These are phyloP conservation scores for Myotis myotis DNA, from an alignment of 2,797 vertebrate genomes.

Conservation along the genomic window DNA sequence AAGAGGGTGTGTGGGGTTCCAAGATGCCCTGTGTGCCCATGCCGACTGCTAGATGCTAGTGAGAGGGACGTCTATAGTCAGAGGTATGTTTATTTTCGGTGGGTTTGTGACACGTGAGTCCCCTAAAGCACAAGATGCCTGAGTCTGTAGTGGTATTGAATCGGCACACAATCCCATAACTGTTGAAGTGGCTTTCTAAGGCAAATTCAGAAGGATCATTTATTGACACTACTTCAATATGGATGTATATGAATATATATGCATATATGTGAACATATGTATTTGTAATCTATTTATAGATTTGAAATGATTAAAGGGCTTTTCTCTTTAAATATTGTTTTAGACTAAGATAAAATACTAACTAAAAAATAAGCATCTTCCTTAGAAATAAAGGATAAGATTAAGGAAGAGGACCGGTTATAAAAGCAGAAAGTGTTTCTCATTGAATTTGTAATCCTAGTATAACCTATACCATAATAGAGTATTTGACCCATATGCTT, in stretches of 20 bases:
- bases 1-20: fast-evolving
- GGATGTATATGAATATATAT: background rate
- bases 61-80: background rate
- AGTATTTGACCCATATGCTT: background rate
- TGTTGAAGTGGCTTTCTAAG: background rate
- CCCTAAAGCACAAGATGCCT: background rate
- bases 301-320: background rate
- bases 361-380: background rate
- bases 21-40: background rate
- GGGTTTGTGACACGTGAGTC: background rate
- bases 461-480: background rate
- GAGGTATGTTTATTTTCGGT: background rate
- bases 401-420: background rate
- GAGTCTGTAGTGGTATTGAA: background rate
- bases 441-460: background rate
- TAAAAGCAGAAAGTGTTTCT: background rate
- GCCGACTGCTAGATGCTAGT: background rate
- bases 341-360: background rate
- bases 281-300: background rate
- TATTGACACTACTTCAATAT: background rate
- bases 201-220: background rate
- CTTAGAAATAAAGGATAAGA: background rate
- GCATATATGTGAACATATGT: background rate
- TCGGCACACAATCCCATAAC: no score
- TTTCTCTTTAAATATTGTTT: constrained; percentile 2